A percentile compares a stretch with the other conserved stretches of the same genome.
These are phyloP conservation scores for Clunio marinus DNA, from an alignment of 2,888 invertebrate species.

Conservation along the genomic window DNA sequence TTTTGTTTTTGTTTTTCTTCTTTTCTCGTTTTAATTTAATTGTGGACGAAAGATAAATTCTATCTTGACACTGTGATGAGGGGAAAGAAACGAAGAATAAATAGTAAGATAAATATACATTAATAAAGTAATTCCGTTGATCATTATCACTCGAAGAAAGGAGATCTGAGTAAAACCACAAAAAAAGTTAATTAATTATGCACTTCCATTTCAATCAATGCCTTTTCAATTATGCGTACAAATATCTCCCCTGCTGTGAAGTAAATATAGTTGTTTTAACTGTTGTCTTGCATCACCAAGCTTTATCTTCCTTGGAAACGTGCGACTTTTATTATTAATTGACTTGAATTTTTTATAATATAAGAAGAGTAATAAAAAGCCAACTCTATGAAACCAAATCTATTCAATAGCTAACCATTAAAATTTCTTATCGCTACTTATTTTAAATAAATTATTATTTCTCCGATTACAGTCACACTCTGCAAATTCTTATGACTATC, in stretches of 20 bases:
- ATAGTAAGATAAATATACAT: no score
- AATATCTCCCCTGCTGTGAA: background rate
- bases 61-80: background rate
- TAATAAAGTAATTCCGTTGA: background rate
- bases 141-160: background rate
- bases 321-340: conserved; percentile 39
- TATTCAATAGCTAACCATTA: no score
- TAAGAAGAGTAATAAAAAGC: no score
- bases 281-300: background rate
- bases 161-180: background rate
- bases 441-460: no score
- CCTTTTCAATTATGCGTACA: background rate
- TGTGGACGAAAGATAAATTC: background rate
- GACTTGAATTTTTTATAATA: background rate
- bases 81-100: background rate
- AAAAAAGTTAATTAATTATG: conserved; percentile 23
- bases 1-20: no score
- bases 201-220: conserved; percentile 35
- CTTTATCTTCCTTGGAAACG: background rate
- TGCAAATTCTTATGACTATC: no score
- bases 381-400: no score
- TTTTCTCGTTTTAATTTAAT: background rate
- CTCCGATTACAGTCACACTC: no score
- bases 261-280: background rate
- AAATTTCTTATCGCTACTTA: no score